These are phyloP conservation scores for Vimba vimba DNA, from an alignment of 2,113 vertebrate genomes.

Conservation along the genomic window DNA sequence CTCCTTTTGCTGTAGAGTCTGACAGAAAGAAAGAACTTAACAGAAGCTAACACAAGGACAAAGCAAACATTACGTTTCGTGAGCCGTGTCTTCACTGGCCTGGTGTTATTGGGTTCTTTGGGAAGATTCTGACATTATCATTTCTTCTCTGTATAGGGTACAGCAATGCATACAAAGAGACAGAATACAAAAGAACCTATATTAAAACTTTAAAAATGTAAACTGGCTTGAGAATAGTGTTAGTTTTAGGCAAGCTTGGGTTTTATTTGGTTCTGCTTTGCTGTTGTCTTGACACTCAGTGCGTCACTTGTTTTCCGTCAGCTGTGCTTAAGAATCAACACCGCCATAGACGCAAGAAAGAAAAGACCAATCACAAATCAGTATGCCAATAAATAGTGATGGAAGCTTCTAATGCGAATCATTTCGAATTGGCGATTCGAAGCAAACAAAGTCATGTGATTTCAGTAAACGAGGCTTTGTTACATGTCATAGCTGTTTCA, in stretches of 20 bases:
- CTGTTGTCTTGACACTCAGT: neutral
- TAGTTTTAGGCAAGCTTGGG: neutral
- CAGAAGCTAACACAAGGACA: slow-evolving; percentile 9
- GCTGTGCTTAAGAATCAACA: neutral
- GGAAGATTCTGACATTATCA: neutral
- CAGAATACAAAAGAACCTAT: neutral
- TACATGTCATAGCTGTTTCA: too few relatives aligned
- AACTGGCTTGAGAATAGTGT: too few relatives aligned
- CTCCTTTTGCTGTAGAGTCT: slow-evolving; percentile 14
- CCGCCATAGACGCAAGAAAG: neutral
- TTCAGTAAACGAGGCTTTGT: too few relatives aligned
- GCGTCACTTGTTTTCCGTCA: neutral
- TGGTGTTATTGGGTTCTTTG: neutral
- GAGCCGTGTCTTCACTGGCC: neutral
- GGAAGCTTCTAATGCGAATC: too few relatives aligned
- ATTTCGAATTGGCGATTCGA: too few relatives aligned
- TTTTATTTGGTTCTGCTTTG: too few relatives aligned
- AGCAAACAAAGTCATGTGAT: too few relatives aligned
- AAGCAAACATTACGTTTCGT: slow-evolving; percentile 45
- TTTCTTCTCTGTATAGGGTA: neutral
- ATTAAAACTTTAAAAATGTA: neutral
- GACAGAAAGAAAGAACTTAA: slow-evolving; percentile 19
- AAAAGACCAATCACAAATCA: neutral
- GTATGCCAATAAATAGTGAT: neutral
- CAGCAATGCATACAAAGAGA: neutral